Conservation (phyloP, 2,113 vertebrate species). For the Pongo abelii region DNA sequence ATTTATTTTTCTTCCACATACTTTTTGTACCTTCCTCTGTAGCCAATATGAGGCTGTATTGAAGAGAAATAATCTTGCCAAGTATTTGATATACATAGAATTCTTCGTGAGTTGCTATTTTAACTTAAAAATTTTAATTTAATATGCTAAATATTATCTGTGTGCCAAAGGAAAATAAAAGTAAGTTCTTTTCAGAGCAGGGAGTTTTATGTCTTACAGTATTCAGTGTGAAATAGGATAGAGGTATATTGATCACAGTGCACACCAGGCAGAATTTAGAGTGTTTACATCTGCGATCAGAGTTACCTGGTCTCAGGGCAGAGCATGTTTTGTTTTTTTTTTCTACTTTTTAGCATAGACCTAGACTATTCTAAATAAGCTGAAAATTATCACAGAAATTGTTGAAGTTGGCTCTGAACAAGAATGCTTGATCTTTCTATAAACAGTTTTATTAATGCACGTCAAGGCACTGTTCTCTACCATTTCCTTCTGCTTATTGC, state of each 20-base stretch:
- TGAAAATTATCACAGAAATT: not conserved
- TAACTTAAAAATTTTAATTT: not conserved
- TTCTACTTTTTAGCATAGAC: not conserved
- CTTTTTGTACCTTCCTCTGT: slow-evolving; percentile 47
- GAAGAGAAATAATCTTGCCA: slow-evolving; percentile 80
- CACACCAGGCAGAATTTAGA: slow-evolving; percentile 67
- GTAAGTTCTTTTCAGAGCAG: slow-evolving; percentile 35
- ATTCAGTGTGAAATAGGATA: slow-evolving; percentile 69
- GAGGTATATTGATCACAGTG: slow-evolving; percentile 81
- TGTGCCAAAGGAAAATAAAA: slow-evolving; percentile 38
- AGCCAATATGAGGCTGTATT: slow-evolving; percentile 61
- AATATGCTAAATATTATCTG: slow-evolving; percentile 14
- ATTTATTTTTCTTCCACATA: slow-evolving; percentile 64
- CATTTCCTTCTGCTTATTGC: not conserved
- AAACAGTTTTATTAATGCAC: not conserved
- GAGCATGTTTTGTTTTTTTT: slow-evolving; percentile 6
- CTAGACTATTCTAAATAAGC: not conserved
- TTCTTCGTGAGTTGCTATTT: not conserved
- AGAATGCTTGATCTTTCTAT: not conserved
- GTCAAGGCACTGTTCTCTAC: not conserved
- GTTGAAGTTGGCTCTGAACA: too few relatives aligned
- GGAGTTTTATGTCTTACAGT: slow-evolving; percentile 8
- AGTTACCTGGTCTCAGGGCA: slow-evolving; percentile 3
- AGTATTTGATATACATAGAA: slow-evolving; percentile 75
- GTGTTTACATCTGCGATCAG: slow-evolving; percentile 75